phyloP scores from a whole-genome alignment of 2,797 vertebrate genomes.

The Oreochromis mossambicus region DNA sequence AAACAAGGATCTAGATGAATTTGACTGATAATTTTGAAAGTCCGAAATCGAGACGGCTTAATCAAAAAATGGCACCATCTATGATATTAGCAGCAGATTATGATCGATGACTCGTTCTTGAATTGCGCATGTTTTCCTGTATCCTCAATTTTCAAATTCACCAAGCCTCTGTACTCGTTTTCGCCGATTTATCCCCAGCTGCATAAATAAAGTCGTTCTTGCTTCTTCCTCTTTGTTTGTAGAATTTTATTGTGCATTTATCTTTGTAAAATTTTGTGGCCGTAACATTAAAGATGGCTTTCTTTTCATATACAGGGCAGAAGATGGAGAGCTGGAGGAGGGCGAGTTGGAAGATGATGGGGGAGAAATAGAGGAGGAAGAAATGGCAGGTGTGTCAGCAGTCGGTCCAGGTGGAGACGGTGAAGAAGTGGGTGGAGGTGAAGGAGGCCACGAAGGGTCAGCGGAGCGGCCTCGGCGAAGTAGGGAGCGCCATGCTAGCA shows the following conservation, averaged over 20 bases:
- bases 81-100: not conserved
- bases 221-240: not conserved
- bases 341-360: constrained; percentile 93
- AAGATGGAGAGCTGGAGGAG: constrained; percentile 93
- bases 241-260: not conserved
- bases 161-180: constrained; percentile 20
- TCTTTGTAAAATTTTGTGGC: not conserved
- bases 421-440: constrained; percentile 60
- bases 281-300: not conserved
- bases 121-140: not conserved
- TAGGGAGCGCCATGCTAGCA: constrained; percentile 82
- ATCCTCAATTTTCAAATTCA: not conserved
- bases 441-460: constrained; percentile 42
- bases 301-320: constrained; percentile 63
- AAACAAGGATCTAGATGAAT: not conserved
- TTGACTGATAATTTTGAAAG: not conserved
- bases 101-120: not conserved
- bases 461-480: constrained; percentile 72
- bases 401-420: constrained; percentile 62
- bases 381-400: constrained; percentile 57
- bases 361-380: constrained; percentile 75
- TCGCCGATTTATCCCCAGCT: not conserved
- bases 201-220: not conserved
- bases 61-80: not conserved
- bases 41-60: not conserved